Percentiles rank a stretch among this genome's conserved stretches.
These are phyloP conservation scores for Neomorphus geoffroyi DNA, from an alignment of 2,797 vertebrate genomes.

Conservation along the genomic window DNA sequence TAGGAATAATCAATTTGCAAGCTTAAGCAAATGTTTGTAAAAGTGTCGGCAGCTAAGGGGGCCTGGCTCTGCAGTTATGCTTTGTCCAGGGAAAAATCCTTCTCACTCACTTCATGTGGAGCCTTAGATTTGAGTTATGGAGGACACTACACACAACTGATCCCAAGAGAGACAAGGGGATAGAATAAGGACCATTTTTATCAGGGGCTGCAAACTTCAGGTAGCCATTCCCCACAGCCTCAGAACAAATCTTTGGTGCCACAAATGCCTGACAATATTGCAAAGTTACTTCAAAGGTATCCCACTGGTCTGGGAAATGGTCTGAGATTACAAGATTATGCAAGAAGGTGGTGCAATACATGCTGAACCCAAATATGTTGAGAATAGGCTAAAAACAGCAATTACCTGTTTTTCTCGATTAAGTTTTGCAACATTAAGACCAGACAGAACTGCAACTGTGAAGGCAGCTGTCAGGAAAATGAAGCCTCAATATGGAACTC, in stretches of 20 bases:
- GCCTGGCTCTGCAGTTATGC: not conserved
- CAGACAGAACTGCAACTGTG: not conserved
- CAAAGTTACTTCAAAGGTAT: not conserved
- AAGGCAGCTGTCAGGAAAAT: slow-evolving; percentile 13
- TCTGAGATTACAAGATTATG: not conserved
- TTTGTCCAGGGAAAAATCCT: not conserved
- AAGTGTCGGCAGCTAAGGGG: not conserved
- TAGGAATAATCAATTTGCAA: not conserved
- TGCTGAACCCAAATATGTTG: not conserved
- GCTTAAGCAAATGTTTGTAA: not conserved
- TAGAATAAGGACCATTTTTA: not conserved
- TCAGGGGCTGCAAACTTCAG: not conserved
- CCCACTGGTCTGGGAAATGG: not conserved
- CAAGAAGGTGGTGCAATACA: not conserved
- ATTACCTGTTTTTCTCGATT: not conserved
- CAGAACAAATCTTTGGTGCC: not conserved
- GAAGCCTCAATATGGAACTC: slow-evolving; percentile 23
- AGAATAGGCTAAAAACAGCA: not conserved
- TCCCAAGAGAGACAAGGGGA: not conserved
- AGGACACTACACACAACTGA: not conserved
- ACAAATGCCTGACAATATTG: not conserved
- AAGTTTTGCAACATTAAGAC: not conserved
- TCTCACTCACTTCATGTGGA: not conserved
- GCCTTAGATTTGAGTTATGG: not conserved
- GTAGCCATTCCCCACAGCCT: not conserved